phyloP scores from a whole-genome alignment of 2,888 invertebrate genomes.

The Ommatoiulus sabulosus region DNA sequence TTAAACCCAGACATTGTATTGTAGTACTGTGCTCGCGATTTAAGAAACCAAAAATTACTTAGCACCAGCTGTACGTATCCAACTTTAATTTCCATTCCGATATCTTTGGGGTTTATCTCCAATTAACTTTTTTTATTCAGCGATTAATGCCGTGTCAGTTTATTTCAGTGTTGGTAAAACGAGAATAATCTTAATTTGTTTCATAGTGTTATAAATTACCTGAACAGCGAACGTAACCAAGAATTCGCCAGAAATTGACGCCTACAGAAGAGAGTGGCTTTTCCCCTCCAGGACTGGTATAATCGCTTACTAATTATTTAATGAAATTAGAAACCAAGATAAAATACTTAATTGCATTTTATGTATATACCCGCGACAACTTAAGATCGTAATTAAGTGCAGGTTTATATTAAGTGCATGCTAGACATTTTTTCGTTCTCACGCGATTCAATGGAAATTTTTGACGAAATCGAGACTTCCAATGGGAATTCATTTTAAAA shows the following conservation, averaged over 20 bases:
- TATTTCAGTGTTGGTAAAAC: too few relatives aligned
- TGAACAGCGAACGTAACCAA: conserved; percentile 1
- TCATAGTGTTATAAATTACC: background rate
- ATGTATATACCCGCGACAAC: background rate
- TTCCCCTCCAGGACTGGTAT: background rate
- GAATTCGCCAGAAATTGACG: background rate
- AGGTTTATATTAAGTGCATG: background rate
- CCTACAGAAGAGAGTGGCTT: background rate
- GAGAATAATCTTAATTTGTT: background rate
- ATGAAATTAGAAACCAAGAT: background rate
- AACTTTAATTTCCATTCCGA: background rate
- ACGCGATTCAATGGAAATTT: background rate
- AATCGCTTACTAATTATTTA: background rate
- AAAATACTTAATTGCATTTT: background rate
- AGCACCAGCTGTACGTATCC: background rate
- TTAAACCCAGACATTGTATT: too few relatives aligned
- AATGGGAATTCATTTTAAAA: background rate
- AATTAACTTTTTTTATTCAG: background rate
- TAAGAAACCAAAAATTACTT: background rate
- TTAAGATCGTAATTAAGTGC: background rate
- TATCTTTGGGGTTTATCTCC: background rate
- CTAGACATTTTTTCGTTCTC: background rate
- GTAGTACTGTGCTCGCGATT: background rate
- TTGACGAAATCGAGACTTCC: background rate
- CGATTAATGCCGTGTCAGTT: background rate